A percentile compares a stretch with the other conserved stretches of the same genome.
phyloP scores from a whole-genome alignment of 2,113 vertebrate genomes.

The Tringa solitaria region DNA sequence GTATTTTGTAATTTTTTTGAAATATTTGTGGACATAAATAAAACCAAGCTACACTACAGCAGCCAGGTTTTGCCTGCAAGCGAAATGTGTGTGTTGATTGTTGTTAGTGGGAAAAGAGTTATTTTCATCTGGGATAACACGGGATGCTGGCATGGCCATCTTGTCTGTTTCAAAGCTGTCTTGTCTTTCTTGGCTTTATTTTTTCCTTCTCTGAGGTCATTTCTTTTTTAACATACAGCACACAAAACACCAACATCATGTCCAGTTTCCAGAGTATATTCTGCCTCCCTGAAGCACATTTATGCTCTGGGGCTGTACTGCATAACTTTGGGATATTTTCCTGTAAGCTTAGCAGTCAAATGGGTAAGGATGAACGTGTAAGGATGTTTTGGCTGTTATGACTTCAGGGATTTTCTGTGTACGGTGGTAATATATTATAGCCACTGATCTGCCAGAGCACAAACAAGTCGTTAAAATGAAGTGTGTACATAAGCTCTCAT shows the following conservation, averaged over 20 bases:
- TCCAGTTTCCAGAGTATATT: neutral
- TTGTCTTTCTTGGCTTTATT: neutral
- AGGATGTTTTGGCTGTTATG: neutral
- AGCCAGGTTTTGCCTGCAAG: constrained; percentile 50
- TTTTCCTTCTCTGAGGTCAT: neutral
- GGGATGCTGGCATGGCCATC: neutral
- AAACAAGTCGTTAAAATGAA: neutral
- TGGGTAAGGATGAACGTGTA: neutral
- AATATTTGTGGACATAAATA: constrained; percentile 99
- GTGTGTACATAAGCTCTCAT: neutral
- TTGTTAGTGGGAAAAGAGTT: neutral
- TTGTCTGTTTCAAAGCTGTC: neutral
- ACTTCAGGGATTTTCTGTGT: neutral
- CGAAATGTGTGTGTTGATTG: constrained; percentile 38
- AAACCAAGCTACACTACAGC: constrained; percentile 98
- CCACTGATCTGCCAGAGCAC: neutral
- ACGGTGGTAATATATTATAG: neutral
- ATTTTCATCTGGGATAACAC: fast-evolving
- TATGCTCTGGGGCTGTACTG: neutral
- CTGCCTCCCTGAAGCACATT: neutral
- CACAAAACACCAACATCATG: fast-evolving
- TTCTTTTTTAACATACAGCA: neutral
- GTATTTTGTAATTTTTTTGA: constrained; percentile 99
- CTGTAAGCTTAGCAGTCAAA: neutral
- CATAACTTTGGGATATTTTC: neutral